These are phyloP conservation scores for Pagetopsis macropterus DNA, from an alignment of 2,797 vertebrate genomes.

Conservation along the genomic window DNA sequence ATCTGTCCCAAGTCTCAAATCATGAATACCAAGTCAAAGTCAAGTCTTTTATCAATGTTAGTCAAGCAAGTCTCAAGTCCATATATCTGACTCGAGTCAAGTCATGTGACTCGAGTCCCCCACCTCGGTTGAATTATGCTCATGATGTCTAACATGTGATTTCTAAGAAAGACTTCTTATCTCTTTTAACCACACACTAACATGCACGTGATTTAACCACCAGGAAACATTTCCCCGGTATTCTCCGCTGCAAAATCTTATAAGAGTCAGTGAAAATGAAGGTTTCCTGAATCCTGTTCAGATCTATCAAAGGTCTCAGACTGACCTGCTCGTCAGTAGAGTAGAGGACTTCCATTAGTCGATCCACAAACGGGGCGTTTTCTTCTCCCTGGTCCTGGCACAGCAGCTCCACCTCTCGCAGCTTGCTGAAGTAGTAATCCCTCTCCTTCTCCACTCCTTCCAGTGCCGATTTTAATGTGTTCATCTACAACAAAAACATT, in stretches of 20 bases:
- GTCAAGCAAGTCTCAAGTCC: too few relatives aligned
- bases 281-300: neutral
- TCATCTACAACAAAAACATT: constrained; percentile 82
- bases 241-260: neutral
- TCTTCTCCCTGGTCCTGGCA: constrained; percentile 96
- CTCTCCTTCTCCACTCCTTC: constrained; percentile 98
- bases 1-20: too few relatives aligned
- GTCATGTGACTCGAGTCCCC: too few relatives aligned
- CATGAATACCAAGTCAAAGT: too few relatives aligned
- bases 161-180: constrained; percentile 42
- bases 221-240: neutral
- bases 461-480: constrained; percentile 95
- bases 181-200: constrained; percentile 23
- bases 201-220: constrained; percentile 43
- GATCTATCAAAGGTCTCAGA: constrained; percentile 18
- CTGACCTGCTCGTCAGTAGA: constrained; percentile 94
- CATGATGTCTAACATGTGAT: constrained; percentile 33
- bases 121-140: neutral
- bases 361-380: constrained; percentile 90
- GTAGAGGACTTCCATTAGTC: constrained; percentile 97
- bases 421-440: constrained; percentile 99
- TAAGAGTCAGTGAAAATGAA: neutral
- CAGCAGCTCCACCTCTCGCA: constrained; percentile 97
- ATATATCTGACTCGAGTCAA: too few relatives aligned
- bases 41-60: too few relatives aligned